These are phyloP conservation scores for Myiopsitta monachus DNA, from an alignment of 2,113 vertebrate species.

Conservation along the genomic window DNA sequence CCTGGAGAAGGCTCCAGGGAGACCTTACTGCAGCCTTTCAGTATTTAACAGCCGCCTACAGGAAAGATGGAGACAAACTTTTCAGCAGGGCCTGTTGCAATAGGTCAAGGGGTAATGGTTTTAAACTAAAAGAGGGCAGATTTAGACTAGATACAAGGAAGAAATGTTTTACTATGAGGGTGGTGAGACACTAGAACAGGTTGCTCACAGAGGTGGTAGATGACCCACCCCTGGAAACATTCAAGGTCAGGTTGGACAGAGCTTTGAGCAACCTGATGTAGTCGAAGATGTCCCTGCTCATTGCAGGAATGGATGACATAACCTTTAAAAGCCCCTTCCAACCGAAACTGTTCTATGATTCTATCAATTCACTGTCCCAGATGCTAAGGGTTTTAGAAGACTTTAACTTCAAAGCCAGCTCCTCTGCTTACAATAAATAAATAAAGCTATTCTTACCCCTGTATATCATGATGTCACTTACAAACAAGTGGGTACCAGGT, in stretches of 20 bases:
- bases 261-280: not conserved
- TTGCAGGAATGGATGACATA: not conserved
- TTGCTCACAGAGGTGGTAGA: not conserved
- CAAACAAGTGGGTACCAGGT: fast-evolving
- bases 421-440: not conserved
- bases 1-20: not conserved
- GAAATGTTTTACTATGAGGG: not conserved
- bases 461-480: not conserved
- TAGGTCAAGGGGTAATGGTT: not conserved
- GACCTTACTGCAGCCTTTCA: not conserved
- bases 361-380: not conserved
- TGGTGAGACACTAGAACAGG: not conserved
- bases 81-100: not conserved
- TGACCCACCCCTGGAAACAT: not conserved
- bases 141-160: not conserved
- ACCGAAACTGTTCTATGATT: not conserved
- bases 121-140: not conserved
- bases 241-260: not conserved
- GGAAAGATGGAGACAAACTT: not conserved
- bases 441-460: not conserved
- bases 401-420: not conserved
- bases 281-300: not conserved
- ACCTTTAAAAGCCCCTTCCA: not conserved
- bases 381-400: not conserved
- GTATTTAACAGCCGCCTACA: not conserved